A percentile compares a stretch with the other conserved stretches of the same genome.
Evolutionary conservation across 2,888 invertebrate genomes (phyloP).

Genomic region (Callimorpha dominula): DNA sequence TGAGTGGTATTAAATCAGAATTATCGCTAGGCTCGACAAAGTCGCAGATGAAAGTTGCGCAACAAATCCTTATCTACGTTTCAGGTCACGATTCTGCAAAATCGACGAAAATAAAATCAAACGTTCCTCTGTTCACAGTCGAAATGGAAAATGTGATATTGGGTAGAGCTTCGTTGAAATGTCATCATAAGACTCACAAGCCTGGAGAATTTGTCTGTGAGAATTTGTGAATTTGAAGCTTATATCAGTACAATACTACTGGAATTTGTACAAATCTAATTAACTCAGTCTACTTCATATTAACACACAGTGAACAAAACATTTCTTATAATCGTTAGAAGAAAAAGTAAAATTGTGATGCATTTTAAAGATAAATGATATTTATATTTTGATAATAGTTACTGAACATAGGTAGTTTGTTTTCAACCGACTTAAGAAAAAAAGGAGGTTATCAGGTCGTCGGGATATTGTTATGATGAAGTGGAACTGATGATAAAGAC

Average conservation of each 20-base stretch:
- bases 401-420: too few species aligned
- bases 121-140: slow-evolving; percentile 68
- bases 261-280: neutral
- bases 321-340: neutral
- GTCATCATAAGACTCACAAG: slow-evolving; percentile 68
- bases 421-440: too few species aligned
- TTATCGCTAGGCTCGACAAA: slow-evolving; percentile 61
- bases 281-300: neutral
- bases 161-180: slow-evolving; percentile 64
- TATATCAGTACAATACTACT: neutral
- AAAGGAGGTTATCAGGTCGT: too few species aligned
- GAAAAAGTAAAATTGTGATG: too few species aligned
- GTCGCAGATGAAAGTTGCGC: slow-evolving; percentile 70
- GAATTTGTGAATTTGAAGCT: too few species aligned
- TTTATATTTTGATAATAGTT: too few species aligned
- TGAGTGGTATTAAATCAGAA: slow-evolving; percentile 56
- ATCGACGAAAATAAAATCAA: slow-evolving; percentile 81
- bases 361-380: too few species aligned
- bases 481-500: too few species aligned
- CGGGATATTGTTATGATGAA: too few species aligned
- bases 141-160: slow-evolving; percentile 76
- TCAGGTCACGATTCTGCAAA: slow-evolving; percentile 79
- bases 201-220: slow-evolving; percentile 37
- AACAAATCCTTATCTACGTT: slow-evolving; percentile 73
- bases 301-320: neutral